Percentiles rank a stretch among this genome's conserved stretches.
These are phyloP conservation scores for Stenoptilia bipunctidactyla DNA, from an alignment of 2,888 invertebrate species.

Conservation along the genomic window DNA sequence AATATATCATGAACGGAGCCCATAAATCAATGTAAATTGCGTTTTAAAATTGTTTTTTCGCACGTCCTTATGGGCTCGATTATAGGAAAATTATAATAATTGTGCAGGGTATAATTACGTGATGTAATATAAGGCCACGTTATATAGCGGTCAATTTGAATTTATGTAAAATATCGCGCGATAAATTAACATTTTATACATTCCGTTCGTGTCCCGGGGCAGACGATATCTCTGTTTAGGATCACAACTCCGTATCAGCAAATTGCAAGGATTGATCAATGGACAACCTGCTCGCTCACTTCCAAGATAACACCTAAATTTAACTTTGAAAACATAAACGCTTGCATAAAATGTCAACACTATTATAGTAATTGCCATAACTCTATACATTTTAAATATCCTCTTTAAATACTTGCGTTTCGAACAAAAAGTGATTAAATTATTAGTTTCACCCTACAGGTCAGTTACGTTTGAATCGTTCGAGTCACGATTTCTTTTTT, in stretches of 20 bases:
- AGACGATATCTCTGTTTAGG: slow-evolving; percentile 58
- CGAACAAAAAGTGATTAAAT: slow-evolving; percentile 7
- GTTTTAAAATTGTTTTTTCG: slow-evolving; percentile 59
- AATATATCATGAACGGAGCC: slow-evolving; percentile 32
- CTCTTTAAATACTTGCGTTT: no score
- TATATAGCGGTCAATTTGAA: slow-evolving; percentile 59
- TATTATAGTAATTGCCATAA: no score
- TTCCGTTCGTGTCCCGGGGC: slow-evolving; percentile 39
- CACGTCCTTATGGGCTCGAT: slow-evolving; percentile 62
- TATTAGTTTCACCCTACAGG: slow-evolving; percentile 4
- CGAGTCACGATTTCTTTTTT: slow-evolving; percentile 31
- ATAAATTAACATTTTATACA: slow-evolving; percentile 69
- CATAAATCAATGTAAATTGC: slow-evolving; percentile 49
- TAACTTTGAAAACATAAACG: no score
- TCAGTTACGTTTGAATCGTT: slow-evolving; percentile 12
- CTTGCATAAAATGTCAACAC: no score
- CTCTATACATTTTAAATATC: no score
- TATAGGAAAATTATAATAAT: slow-evolving; percentile 70
- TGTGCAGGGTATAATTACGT: slow-evolving; percentile 59
- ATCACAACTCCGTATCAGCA: slow-evolving; percentile 44
- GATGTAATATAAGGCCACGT: slow-evolving; percentile 56
- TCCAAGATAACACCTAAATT: slow-evolving; percentile 4
- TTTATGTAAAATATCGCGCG: slow-evolving; percentile 66
- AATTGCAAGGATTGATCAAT: slow-evolving; percentile 39
- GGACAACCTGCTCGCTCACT: slow-evolving; percentile 19